Conservation (phyloP, 2,797 vertebrate species). For the Falco concolor region DNA sequence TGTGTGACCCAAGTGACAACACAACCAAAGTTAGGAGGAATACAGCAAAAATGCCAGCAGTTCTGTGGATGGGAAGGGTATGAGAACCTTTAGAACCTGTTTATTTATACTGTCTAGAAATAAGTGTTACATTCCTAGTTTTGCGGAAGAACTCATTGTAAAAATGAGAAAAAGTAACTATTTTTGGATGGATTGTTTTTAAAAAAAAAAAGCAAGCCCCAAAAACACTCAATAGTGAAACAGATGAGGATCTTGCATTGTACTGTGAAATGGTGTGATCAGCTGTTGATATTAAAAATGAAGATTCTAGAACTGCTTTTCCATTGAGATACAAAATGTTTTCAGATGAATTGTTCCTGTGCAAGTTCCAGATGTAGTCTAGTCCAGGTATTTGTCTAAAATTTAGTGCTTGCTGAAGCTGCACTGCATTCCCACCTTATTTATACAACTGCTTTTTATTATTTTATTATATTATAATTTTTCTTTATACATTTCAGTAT, state of each 20-base stretch:
- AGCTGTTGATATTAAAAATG: background rate
- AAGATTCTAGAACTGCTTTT: background rate
- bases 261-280: background rate
- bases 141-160: background rate
- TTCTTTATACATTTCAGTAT: background rate
- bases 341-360: background rate
- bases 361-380: background rate
- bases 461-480: too few species aligned
- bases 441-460: background rate
- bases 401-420: background rate
- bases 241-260: background rate
- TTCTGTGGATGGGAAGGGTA: slow-evolving; percentile 95
- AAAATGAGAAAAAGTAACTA: background rate
- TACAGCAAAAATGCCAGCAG: slow-evolving; percentile 91
- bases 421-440: background rate
- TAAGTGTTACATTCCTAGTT: background rate
- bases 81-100: background rate
- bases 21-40: slow-evolving; percentile 89
- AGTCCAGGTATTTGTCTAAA: background rate
- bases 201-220: background rate
- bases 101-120: background rate
- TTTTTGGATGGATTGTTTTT: background rate
- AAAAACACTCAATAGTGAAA: background rate
- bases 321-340: background rate
- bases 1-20: slow-evolving; percentile 88